phyloP scores from a whole-genome alignment of 1,140 invertebrate species.

The Drosophila orosa region DNA sequence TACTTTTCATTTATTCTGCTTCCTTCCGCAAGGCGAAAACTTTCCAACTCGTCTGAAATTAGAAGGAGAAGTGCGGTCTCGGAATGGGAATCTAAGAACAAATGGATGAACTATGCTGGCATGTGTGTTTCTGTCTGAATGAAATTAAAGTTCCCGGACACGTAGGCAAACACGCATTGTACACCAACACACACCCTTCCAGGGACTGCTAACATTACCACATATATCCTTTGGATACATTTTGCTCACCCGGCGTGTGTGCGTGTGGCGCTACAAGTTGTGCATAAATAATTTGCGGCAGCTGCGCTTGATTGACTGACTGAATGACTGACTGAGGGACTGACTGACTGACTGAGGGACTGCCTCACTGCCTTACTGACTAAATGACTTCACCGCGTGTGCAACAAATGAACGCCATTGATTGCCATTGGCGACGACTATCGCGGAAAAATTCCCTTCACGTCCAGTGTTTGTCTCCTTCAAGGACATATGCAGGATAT shows the following conservation, averaged over 20 bases:
- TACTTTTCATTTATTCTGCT: slow-evolving; percentile 29
- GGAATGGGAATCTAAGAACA: slow-evolving; percentile 23
- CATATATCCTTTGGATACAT: slow-evolving; percentile 55
- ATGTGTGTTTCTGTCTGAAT: slow-evolving; percentile 14
- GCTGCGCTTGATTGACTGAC: slow-evolving; percentile 56
- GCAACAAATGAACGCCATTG: slow-evolving; percentile 52
- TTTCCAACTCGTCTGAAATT: slow-evolving; percentile 25
- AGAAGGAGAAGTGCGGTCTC: slow-evolving; percentile 1
- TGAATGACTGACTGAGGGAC: slow-evolving; percentile 26
- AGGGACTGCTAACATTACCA: slow-evolving; percentile 10
- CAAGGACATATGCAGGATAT: slow-evolving; percentile 70
- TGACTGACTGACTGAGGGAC: slow-evolving; percentile 9
- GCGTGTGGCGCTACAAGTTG: slow-evolving; percentile 56
- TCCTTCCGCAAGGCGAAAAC: slow-evolving; percentile 5
- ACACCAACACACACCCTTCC: slow-evolving; percentile 15
- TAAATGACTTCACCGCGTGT: slow-evolving; percentile 24
- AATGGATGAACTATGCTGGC: slow-evolving; percentile 41
- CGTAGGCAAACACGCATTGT: slow-evolving; percentile 57
- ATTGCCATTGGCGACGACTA: slow-evolving; percentile 24
- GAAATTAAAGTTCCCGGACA: slow-evolving; percentile 53
- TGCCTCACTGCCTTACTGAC: slow-evolving; percentile 4
- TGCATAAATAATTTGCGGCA: slow-evolving; percentile 66
- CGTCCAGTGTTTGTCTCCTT: slow-evolving; percentile 32
- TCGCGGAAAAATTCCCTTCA: slow-evolving; percentile 41
- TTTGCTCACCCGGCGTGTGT: slow-evolving; percentile 27